Evolutionary conservation across 2,888 invertebrate genomes (phyloP), one percentile per base, ranked within the genome.

Genomic region (Cactoblastis cactorum): DNA sequence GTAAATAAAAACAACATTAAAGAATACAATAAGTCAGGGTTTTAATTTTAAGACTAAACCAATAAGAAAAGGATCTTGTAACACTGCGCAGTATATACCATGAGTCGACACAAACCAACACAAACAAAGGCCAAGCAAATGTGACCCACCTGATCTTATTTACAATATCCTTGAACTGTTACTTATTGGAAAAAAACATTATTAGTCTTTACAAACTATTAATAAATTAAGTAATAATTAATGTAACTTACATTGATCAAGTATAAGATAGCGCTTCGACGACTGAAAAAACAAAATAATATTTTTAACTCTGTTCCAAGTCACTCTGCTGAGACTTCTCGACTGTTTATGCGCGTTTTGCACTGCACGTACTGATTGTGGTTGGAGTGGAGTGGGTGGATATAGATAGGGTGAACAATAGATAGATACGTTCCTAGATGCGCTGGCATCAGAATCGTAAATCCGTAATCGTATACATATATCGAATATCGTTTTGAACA

Each of bases 281-380:
- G 22, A 22, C 3, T 22, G 5, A 22, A 22, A 22, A 22, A 4
- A 22, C 3, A 22, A 4, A 22, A 22, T 22, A 22, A 22, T 5
- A 22, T 4, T 22, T 22, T 22, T 22, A 22, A 22, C 22, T 4
- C 22, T 33, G 11, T 22, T 11, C 6, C 6, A 18, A n/a, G 18
- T 34, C 14, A 34, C 34, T 17, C 34, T 46, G 2, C 9, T 2
- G n/a, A 12, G 12, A 46, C 12, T 12, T 11, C 37, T 28, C 33
- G 49, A 51, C 49, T 56, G 58, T 54, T 55, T 61, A 53, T 59
- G 61, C 53, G 54, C 49, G 55, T 49, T 53, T 53, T 53, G 51
- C 50, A n/a, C n/a, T n/a, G n/a, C n/a, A n/a, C n/a, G n/a, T n/a
- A n/a, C n/a, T n/a, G n/a, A n/a, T n/a, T n/a, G n/a, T n/a, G n/a